phyloP scores from a whole-genome alignment of 2,888 invertebrate species.

The Branchinecta sandiegonensis region DNA sequence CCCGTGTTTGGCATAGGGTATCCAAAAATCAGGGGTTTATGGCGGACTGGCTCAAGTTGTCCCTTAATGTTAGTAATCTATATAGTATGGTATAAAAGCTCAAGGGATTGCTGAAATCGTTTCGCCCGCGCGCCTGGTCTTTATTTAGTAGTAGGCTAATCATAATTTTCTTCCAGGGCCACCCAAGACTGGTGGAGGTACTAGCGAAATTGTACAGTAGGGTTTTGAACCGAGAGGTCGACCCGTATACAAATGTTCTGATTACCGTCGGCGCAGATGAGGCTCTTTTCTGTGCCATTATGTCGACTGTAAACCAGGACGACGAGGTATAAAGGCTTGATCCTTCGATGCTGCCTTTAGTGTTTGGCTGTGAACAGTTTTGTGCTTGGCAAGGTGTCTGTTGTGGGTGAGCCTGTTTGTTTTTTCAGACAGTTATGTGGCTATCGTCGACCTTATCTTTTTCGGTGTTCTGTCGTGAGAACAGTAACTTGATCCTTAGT shows the following conservation, averaged over 20 bases:
- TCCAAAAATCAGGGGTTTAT: too few species aligned
- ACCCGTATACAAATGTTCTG: constrained; percentile 70
- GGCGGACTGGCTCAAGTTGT: too few species aligned
- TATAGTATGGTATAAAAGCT: too few species aligned
- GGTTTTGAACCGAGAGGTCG: constrained; percentile 55
- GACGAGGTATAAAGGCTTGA: constrained; percentile 37
- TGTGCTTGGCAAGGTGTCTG: background rate
- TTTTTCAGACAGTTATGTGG: background rate
- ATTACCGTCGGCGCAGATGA: constrained; percentile 90
- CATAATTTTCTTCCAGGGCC: constrained; percentile 51
- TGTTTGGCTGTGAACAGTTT: too few species aligned
- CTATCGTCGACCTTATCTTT: background rate
- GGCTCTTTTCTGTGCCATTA: constrained; percentile 68
- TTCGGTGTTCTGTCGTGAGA: background rate
- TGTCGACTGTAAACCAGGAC: constrained; percentile 68
- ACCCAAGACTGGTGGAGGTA: constrained; percentile 70
- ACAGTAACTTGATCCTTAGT: too few species aligned
- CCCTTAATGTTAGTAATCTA: background rate
- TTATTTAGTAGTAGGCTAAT: too few species aligned
- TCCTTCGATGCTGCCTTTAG: background rate
- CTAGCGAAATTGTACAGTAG: constrained; percentile 70
- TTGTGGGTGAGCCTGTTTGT: background rate
- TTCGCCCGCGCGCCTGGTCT: too few species aligned
- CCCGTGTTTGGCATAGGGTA: too few species aligned
- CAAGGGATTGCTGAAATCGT: too few species aligned